phyloP scores from a whole-genome alignment of 2,113 vertebrate species.

The Mirounga angustirostris region DNA sequence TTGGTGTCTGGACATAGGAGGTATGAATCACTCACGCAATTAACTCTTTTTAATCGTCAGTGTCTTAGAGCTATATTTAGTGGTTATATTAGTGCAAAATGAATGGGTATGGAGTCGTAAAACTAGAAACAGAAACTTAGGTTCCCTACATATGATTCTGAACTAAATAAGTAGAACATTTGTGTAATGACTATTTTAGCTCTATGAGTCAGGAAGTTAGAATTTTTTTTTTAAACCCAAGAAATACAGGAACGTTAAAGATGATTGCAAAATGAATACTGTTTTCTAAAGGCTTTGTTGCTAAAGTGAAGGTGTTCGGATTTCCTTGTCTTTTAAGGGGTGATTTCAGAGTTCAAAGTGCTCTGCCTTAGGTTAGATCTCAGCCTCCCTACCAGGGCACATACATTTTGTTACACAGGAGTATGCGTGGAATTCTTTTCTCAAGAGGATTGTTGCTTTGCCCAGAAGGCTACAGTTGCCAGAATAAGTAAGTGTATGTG shows the following conservation, averaged over 20 bases:
- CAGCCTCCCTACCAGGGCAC: background rate
- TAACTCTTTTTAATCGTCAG: conserved; percentile 61
- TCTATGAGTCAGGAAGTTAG: conserved; percentile 47
- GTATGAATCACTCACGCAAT: conserved; percentile 76
- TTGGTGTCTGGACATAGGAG: conserved; percentile 78
- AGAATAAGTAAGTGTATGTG: conserved; percentile 50
- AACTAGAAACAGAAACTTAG: conserved; percentile 45
- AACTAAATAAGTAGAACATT: background rate
- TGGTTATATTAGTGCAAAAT: conserved; percentile 70
- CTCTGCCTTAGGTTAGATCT: background rate
- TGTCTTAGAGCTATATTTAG: conserved; percentile 69
- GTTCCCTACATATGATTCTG: background rate
- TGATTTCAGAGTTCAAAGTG: background rate
- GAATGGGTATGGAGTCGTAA: conserved; percentile 60
- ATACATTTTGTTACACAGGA: background rate
- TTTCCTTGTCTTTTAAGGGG: conserved; percentile 29
- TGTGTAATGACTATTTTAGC: conserved; percentile 49
- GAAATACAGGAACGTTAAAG: background rate
- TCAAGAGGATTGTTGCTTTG: conserved; percentile 34
- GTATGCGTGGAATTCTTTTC: background rate
- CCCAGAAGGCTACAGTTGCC: conserved; percentile 16
- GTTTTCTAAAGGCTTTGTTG: conserved; percentile 19
- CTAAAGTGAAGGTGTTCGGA: background rate
- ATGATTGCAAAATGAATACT: conserved; percentile 18
- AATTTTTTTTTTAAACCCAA: background rate